Evolutionary conservation across 2,113 vertebrate species (phyloP), one percentile per base, ranked within the genome.

Genomic region (Phoenicopterus ruber): DNA sequence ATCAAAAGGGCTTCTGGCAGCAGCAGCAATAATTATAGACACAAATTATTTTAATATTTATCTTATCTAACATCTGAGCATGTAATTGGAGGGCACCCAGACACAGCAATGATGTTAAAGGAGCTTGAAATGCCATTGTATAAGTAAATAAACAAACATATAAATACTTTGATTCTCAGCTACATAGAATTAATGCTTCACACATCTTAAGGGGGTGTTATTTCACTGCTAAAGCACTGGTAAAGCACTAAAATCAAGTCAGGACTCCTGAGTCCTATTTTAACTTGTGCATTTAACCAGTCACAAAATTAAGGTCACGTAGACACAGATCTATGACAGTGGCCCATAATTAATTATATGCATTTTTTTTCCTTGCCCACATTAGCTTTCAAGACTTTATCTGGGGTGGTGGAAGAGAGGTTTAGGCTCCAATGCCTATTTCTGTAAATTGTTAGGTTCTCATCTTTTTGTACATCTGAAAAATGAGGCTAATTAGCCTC

Each of bases 81-180:
- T 93, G 49, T 58, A 93, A 94, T 96, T 96, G 96, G 94, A 97
- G 93, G 88, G 81, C 54, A 89, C 89, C 82, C 89, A 95, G 93
- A 74, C 46, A 72, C 28, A 91, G 49, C 54, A 91, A 62, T 78
- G 73, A 74, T 82, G 62, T 71, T 87, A 91, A 91, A 95, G 69
- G 44, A 83, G 66, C 46, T 91, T 91, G 83, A 95, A 94, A 94
- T 96, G 66, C 70, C 93, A 66, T 85, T 96, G 71, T 85, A 59
- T 38, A 92, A 29, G 91, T 89, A 97, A 95, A 95, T 57, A 97
- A 94, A 96, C 83, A 96, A 96, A 89, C 76, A 92, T 34, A 72
- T 58, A 81, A 83, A 88, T 50, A 90, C 50, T 95, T 92, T 94
- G 91, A 95, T 87, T 93, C 71, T 85, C 54, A 55, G 62, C 62